Percentiles rank a stretch among this genome's conserved stretches.
Evolutionary conservation across 2,113 vertebrate genomes (phyloP).

Genomic region (Pseudorectes ferrugineus): DNA sequence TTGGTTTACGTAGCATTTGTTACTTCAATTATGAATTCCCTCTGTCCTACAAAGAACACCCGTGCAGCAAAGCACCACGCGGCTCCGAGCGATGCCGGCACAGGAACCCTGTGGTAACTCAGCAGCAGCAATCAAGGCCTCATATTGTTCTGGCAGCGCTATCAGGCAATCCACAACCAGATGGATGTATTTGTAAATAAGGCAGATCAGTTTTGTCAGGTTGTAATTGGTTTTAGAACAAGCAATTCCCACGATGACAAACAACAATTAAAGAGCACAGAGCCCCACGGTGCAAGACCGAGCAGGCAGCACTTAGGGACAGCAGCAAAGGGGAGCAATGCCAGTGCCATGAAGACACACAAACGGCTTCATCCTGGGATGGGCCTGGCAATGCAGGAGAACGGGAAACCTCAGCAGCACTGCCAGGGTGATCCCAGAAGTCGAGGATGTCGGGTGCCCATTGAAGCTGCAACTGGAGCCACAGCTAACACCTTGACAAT

Average conservation of each 20-base stretch:
- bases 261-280: background rate
- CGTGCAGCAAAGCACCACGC: fast-evolving
- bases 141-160: background rate
- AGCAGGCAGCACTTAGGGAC: background rate
- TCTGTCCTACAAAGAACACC: fast-evolving
- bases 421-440: background rate
- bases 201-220: slow-evolving; percentile 57
- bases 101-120: background rate
- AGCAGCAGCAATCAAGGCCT: background rate
- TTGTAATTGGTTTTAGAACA: slow-evolving; percentile 54
- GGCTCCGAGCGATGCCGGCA: fast-evolving
- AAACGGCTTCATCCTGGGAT: fast-evolving
- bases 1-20: fast-evolving
- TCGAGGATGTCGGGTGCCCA: background rate
- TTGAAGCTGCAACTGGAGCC: background rate
- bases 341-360: fast-evolving
- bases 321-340: background rate
- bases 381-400: fast-evolving
- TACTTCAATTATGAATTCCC: fast-evolving
- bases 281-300: background rate
- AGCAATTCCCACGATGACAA: slow-evolving; percentile 32
- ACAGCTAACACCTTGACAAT: background rate
- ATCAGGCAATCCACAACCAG: slow-evolving; percentile 3
- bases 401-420: background rate
- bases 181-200: slow-evolving; percentile 61